Conservation (phyloP, 2,888 invertebrate genomes). For the Apamea sordens region DNA sequence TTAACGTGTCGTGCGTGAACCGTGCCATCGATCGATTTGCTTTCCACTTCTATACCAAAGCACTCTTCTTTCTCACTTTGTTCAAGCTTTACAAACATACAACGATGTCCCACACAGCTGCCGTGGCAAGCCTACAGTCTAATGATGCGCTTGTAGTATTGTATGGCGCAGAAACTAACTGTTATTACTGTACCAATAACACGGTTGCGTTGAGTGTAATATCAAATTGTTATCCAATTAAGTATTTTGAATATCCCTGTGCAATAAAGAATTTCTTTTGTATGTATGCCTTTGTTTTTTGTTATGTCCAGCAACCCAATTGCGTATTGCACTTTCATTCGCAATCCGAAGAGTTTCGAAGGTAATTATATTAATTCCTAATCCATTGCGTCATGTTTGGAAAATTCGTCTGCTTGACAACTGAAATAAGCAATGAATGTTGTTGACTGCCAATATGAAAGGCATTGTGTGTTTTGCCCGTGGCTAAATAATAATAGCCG, state of each 20-base stretch:
- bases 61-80: conserved; percentile 46
- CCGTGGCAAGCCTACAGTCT: conserved; percentile 7
- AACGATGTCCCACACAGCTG: conserved; percentile 27
- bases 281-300: conserved; percentile 69
- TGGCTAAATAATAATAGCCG: too few relatives aligned
- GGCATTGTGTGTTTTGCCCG: too few relatives aligned
- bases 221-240: conserved; percentile 79
- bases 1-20: conserved; percentile 35
- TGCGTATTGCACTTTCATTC: not conserved
- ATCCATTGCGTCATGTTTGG: not conserved
- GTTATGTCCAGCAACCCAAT: not conserved
- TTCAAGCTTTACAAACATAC: conserved; percentile 45
- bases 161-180: conserved; percentile 51
- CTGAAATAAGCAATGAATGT: too few relatives aligned
- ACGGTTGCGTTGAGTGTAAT: conserved; percentile 63
- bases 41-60: conserved; percentile 67
- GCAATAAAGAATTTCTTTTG: conserved; percentile 86
- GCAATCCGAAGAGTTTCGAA: not conserved
- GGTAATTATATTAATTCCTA: not conserved
- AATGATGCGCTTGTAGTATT: conserved; percentile 31
- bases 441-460: too few relatives aligned
- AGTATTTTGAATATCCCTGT: conserved; percentile 85
- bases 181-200: conserved; percentile 65
- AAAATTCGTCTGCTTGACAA: too few relatives aligned
- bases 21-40: conserved; percentile 66